A percentile compares a stretch with the other conserved stretches of the same genome.
Conservation (phyloP, 2,888 invertebrate species). For the Monopis laevigella region DNA sequence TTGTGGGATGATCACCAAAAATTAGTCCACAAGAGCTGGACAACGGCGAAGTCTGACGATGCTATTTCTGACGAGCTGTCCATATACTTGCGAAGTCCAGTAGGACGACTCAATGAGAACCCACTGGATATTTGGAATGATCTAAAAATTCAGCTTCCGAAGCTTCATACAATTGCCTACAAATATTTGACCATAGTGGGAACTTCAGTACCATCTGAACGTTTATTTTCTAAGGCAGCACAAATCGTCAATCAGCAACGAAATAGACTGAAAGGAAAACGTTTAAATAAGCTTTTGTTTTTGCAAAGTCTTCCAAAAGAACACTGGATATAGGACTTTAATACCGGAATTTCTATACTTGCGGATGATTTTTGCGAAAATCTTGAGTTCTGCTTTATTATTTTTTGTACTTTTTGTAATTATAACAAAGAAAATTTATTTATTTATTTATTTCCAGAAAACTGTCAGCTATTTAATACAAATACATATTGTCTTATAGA, state of each 20-base stretch:
- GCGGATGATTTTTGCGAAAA: too few species aligned
- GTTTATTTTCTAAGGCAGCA: constrained; percentile 17
- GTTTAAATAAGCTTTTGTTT: constrained; percentile 19
- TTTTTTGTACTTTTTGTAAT: too few species aligned
- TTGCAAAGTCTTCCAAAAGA: constrained; percentile 18
- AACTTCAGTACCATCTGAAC: constrained; percentile 20
- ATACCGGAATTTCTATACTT: too few species aligned
- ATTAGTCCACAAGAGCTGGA: constrained; percentile 19
- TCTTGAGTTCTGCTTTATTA: too few species aligned
- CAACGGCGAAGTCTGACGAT: constrained; percentile 19
- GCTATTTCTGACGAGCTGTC: constrained; percentile 22
- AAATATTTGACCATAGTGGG: constrained; percentile 21
- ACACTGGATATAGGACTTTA: too few species aligned
- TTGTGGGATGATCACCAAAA: constrained; percentile 19
- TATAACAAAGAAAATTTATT: too few species aligned
- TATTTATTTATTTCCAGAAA: too few species aligned
- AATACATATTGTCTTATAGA: too few species aligned
- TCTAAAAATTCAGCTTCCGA: constrained; percentile 20
- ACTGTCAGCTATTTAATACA: too few species aligned
- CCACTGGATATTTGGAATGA: constrained; percentile 22
- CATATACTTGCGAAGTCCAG: constrained; percentile 21
- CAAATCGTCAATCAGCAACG: too few species aligned
- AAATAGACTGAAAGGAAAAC: constrained; percentile 19
- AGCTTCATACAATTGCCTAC: constrained; percentile 19
- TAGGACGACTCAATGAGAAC: constrained; percentile 21